A percentile compares a stretch with the other conserved stretches of the same genome.
These are phyloP conservation scores for Pollenia amentaria DNA, from an alignment of 2,888 invertebrate species.

Conservation along the genomic window DNA sequence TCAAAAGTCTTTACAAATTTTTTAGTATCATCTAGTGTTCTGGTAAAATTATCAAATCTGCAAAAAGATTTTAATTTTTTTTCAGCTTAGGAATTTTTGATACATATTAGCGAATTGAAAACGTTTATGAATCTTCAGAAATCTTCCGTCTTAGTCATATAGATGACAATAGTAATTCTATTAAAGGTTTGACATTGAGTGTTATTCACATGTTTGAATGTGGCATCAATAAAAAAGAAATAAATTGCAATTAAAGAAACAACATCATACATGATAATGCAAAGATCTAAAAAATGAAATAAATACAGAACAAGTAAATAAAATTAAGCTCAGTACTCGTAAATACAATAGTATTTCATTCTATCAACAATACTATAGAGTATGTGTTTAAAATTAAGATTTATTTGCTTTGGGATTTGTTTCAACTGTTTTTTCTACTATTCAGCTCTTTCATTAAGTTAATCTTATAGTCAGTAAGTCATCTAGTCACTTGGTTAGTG, in stretches of 20 bases:
- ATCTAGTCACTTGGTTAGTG: slow-evolving; percentile 27
- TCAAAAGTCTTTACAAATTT: no score
- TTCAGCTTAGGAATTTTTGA: no score
- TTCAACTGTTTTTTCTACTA: neutral
- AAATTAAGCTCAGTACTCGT: slow-evolving; percentile 30
- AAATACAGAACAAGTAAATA: neutral
- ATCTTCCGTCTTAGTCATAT: no score
- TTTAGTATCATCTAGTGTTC: no score
- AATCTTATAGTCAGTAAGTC: slow-evolving; percentile 17
- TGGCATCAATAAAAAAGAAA: slow-evolving; percentile 39
- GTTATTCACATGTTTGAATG: slow-evolving; percentile 13
- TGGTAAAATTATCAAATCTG: no score
- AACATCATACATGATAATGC: slow-evolving; percentile 51
- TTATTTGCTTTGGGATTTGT: slow-evolving; percentile 14
- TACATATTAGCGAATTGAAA: no score
- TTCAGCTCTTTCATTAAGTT: neutral
- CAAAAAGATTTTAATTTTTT: no score
- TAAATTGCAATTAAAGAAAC: slow-evolving; percentile 46
- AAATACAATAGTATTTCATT: slow-evolving; percentile 12
- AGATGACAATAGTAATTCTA: neutral
- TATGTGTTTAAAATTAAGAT: slow-evolving; percentile 12
- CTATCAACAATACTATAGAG: slow-evolving; percentile 5
- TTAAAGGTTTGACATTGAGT: slow-evolving; percentile 35
- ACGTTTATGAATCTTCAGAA: no score
- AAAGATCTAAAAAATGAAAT: slow-evolving; percentile 7